Base-by-base conservation (phyloP, 2,797 vertebrate species). In the Squalus acanthias region DNA sequence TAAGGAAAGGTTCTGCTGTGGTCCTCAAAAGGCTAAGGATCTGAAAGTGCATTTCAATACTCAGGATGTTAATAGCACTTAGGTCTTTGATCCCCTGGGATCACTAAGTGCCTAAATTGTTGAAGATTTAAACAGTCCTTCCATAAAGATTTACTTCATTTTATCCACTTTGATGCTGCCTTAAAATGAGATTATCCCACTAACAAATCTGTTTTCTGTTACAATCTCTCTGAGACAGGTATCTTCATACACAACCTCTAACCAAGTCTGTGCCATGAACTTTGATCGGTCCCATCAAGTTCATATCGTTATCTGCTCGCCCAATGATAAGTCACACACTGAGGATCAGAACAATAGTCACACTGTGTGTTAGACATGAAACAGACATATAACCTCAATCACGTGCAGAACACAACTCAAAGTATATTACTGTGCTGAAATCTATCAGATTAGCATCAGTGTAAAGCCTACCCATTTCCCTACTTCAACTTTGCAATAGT, bases 261-360 rank as follows among this genome's bases (percentile, higher is more conserved):
- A 92, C 57, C 96, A 96, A 95, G 87, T 50, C 72, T 0, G 0
- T 50, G 96, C 96, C 96, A 96, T 97, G 97, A 97, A 96, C 96
- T 96, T 0, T 82, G 87, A 97, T 97, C 93, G 2, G 0, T 96
- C 29, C 70, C 96, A 89, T 96, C 96, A 96, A 85, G 96, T 0
- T 10, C 24, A 7, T 95, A 96, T 60, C 96, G 96, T 39, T 97
- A 96, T 95, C 96, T 88, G 39, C 76, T 89, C 96, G 95, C 92
- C 93, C 96, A 65, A 20, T 1, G 96, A 96, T 96, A 97, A 97
- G 96, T 72, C 96, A 97, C 70, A 76, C 53, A 74, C 13, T 39
- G 76, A 96, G 96, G 97, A 96, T 92, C 96, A 97, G 95, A 9
- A 96, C 97, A 97, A 97, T 96, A 82, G 96, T 96, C 79, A 65